Conservation (phyloP, 2,797 vertebrate species). For the Florisuga fusca region DNA sequence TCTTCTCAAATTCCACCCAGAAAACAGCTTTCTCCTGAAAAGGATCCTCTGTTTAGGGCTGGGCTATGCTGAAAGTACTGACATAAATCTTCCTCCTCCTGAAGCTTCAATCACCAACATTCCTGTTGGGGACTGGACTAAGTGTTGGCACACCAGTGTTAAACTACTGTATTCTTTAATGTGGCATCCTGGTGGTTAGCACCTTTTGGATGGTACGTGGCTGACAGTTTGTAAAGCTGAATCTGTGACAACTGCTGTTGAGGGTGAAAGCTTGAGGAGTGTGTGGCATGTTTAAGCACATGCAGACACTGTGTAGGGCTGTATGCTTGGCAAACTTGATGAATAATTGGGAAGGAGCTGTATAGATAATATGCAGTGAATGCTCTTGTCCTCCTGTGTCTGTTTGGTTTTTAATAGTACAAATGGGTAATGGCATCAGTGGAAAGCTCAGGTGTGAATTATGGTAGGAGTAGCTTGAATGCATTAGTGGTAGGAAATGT, state of each 20-base stretch:
- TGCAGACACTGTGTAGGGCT: not conserved
- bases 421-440: not conserved
- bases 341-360: not conserved
- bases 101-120: not conserved
- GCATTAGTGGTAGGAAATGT: not conserved
- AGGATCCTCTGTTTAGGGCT: not conserved
- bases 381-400: not conserved
- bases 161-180: not conserved
- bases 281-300: not conserved
- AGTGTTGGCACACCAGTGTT: not conserved
- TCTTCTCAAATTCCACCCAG: not conserved
- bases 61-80: not conserved
- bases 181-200: not conserved
- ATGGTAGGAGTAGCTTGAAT: not conserved
- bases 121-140: not conserved
- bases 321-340: not conserved
- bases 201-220: accelerated
- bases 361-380: not conserved
- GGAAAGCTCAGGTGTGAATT: not conserved
- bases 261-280: not conserved
- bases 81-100: not conserved
- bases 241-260: not conserved
- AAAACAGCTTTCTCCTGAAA: not conserved
- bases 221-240: not conserved
- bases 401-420: not conserved